A percentile compares a stretch with the other conserved stretches of the same genome.
These are phyloP conservation scores for Ceratitis capitata DNA, from an alignment of 1,140 invertebrate genomes.

Conservation along the genomic window DNA sequence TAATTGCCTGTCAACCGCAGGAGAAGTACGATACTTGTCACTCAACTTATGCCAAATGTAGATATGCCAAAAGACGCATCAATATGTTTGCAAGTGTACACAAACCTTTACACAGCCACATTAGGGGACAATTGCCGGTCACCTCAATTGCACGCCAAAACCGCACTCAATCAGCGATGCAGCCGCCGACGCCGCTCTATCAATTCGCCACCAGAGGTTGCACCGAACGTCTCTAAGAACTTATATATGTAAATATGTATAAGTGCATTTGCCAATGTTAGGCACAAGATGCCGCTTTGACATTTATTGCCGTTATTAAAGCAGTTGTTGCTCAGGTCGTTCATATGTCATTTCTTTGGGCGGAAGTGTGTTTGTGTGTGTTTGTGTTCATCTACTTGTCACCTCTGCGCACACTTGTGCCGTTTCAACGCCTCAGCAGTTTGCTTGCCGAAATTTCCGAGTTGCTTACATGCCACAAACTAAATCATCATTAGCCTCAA, in stretches of 20 bases:
- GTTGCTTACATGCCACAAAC: neutral
- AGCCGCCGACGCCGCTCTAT: neutral
- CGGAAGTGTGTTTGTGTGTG: neutral
- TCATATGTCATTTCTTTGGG: neutral
- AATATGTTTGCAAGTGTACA: neutral
- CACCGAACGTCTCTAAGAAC: neutral
- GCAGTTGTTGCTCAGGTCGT: neutral
- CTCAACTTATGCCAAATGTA: neutral
- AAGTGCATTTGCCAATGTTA: neutral
- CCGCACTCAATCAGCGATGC: neutral
- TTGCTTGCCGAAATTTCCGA: neutral
- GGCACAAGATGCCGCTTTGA: neutral
- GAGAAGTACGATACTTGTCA: conserved; percentile 13
- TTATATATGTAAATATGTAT: neutral
- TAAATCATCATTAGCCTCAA: conserved; percentile 27
- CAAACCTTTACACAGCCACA: neutral
- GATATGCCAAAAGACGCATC: neutral
- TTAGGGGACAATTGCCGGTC: neutral
- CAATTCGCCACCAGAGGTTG: neutral
- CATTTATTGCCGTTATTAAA: neutral
- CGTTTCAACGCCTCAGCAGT: neutral
- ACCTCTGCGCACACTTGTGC: neutral
- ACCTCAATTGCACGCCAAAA: neutral
- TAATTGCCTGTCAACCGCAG: conserved; percentile 30
- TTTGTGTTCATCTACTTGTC: neutral